Base-by-base conservation (phyloP, 1,140 invertebrate genomes). In the Caenorhabditis brenneri region DNA sequence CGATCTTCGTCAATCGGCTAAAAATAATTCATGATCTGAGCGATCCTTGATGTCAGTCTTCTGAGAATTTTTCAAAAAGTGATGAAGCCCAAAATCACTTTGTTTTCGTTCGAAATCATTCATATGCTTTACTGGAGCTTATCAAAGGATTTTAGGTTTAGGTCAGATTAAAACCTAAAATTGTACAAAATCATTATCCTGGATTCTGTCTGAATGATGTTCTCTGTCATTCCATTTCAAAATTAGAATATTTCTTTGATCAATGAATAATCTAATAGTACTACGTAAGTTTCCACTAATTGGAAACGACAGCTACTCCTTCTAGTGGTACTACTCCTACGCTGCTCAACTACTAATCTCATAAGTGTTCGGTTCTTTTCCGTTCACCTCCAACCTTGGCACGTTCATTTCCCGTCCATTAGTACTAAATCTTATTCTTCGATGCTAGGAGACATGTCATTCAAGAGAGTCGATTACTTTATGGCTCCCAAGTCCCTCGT, bases 1-100 rank as follows among this genome's bases (percentile, higher is more conserved):
- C 65, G 65, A 0, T 74, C 22, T 39, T 80, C 19, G 29, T 79
- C 36, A 55, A 60, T 74, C 27, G 65, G 65, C 65, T 74, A 29
- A 22, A 74, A 74, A 24, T 12, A 12, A 42, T 42, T 42, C 39
- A 12, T 42, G 12, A 42, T n/a, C n/a, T n/a, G n/a, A n/a, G n/a
- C n/a, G n/a, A n/a, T n/a, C n/a, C n/a, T n/a, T n/a, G n/a, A n/a
- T n/a, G n/a, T n/a, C n/a, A n/a, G n/a, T n/a, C n/a, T n/a, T n/a
- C n/a, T n/a, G n/a, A n/a, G n/a, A n/a, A n/a, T n/a, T n/a, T n/a
- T n/a, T n/a, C n/a, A n/a, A n/a, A n/a, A n/a, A n/a, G n/a, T n/a
- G n/a, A n/a, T n/a, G n/a, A n/a, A n/a, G n/a, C n/a, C n/a, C n/a
- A n/a, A n/a, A n/a, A n/a, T n/a, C n/a, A 51, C 7, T 51, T n/a